Base-by-base conservation (phyloP, 2,888 invertebrate genomes). In the Cephus pygmeus region DNA sequence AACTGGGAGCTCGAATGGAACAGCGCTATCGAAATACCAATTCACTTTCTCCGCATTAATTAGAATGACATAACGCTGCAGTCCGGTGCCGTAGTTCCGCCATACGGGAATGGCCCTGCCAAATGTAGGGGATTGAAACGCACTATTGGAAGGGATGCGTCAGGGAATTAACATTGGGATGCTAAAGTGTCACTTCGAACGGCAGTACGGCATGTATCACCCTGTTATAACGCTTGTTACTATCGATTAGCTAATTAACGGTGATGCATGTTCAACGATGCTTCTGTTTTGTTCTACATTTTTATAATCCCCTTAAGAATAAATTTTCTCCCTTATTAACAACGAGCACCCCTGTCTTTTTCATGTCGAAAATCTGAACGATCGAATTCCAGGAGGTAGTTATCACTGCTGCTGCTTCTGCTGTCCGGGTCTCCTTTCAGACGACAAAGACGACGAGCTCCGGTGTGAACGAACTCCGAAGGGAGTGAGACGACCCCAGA, bases 391-490 rank as follows among this genome's bases (percentile, higher is more conserved):
- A 56, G 56, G 56, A 56, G 56, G 56, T 4, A 9, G 56, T 56
- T 23, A 56, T 56, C 56, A 23, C 56, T 23, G 56, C 56, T 56
- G 56, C 56, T 56, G 56, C 56, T 56, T 56, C 9, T 56, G 56
- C 56, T 56, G 23, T 23, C 23, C 23, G 23, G 56, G 9, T 56
- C 56, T 56, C 56, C 56, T 56, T 56, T 23, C 9, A 23, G 56
- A 56, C 56, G 23, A 40, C 40, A 15, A 40, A 40, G 40, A 40
- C 40, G 85, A 81, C 82, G 83, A 81, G 80, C 69, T 81, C 80
- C 86, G 83, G 86, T 86, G 87, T 88, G 88, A 88, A 88, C 84
- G 88, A 89, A 88, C 88, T 88, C 86, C 76, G 80, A 79, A 79
- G 78, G 77, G 78, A 73, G 69, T 75, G 78, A 78, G 77, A 73